Base-by-base conservation (phyloP, 64 coral and sea anemone genomes). In the Platygyra sinensis region DNA sequence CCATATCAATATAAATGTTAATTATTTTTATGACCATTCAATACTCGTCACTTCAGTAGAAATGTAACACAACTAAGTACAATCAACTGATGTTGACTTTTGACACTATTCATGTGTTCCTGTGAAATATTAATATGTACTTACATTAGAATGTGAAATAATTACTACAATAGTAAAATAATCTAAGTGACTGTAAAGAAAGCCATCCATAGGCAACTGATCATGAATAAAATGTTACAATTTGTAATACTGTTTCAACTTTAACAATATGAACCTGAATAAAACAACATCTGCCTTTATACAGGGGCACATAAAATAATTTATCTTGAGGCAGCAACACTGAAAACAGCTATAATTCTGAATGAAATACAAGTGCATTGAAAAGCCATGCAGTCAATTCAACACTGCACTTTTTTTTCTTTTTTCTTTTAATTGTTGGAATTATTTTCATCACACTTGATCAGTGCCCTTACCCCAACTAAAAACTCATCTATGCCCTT, bases 401-500 rank as follows among this genome's bases (percentile, higher is more conserved):
- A 52, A 52, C 76, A 24, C 54, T 57, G 18, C 60, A 57, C 33
- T 36, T 36, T 36, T 1, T 36, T 36, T 36, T 36, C 33, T 3
- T 36, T 36, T 36, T 80, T 32, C 2, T 27, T 30, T 80, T 60
- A 80, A 80, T 61, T 55, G 42, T 27, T 87, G 51, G 84, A 6
- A 73, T 67, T 38, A 91, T 67, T 72, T 55, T 85, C 89, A 27
- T 91, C 80, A 36, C 33, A 27, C 16, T 61, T 61, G 25, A 86
- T 62, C 18, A 76, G 49, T 16, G 10, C 30, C 18, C 36, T 75
- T 46, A 91, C 46, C 39, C 72, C 89, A 64, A 49, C 75, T 15
- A 86, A 57, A 64, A 92, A 92, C 4, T 91, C 82, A 92, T 92
- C 73, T 30, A 92, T 25, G 12, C 73, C 90, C 75, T 86, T 92